Evolutionary conservation across 1,140 invertebrate species (phyloP), one percentile per base, ranked within the genome.

Genomic region (Steinernema khuongi): DNA sequence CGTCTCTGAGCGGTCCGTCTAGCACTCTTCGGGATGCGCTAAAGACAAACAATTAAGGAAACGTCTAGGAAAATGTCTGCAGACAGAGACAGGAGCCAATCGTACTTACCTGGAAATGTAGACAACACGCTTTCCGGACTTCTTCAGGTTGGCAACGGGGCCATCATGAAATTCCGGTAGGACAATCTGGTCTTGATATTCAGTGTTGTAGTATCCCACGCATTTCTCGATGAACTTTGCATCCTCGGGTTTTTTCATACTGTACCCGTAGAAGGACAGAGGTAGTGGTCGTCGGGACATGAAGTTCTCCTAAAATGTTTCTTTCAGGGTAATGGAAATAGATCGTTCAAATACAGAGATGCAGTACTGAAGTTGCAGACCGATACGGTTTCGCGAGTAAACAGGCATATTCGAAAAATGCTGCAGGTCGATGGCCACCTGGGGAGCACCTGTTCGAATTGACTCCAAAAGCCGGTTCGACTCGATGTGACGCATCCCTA

Each of bases 131-230:
- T n/a, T n/a, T n/a, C n/a, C n/a, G 30, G 69, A 70, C 60, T 29
- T 44, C 69, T 70, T 70, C 28, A 68, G 41, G 41, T 2, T 19
- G 30, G 1, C 11, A 11, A 68, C 67, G 7, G 41, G 41, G 31
- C 67, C 26, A 33, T 68, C 1, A 33, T 30, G 19, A 31, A 68
- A 68, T 33, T 68, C 67, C 28, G 67, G 69, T 19, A 70, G 36
- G 60, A 70, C 60, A 18, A 44, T 70, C 36, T 70, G 69, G 31
- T 70, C 22, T 19, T 50, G 11, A 43, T 70, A 70, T 2, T 18
- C 60, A 50, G 41, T 44, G 28, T 36, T 70, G 36, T 70, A 70
- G 32, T 70, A 70, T 29, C 69, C 69, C 0, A 70, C 69, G 60
- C 33, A 31, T 28, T 70, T 70, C 2, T 22, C 1, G 2, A 70